A percentile compares a stretch with the other conserved stretches of the same genome.
Evolutionary conservation across 2,797 vertebrate species (phyloP).

Genomic region (Pampus argenteus): DNA sequence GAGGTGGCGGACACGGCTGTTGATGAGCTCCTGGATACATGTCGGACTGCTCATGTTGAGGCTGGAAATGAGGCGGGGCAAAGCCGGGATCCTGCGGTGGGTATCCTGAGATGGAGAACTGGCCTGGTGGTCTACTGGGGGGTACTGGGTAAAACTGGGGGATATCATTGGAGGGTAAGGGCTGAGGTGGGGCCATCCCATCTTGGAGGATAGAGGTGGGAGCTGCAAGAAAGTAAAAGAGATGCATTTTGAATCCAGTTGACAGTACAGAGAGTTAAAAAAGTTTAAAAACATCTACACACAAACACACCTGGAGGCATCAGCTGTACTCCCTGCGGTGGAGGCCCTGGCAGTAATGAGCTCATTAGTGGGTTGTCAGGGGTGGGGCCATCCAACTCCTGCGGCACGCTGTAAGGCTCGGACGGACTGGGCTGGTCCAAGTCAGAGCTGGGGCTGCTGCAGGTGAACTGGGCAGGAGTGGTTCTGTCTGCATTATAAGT

Average conservation of each 20-base stretch:
- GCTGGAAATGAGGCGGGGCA: conserved; percentile 74
- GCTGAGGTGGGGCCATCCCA: conserved; percentile 69
- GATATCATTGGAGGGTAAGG: conserved; percentile 57
- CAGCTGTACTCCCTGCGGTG: conserved; percentile 86
- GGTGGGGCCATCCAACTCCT: conserved; percentile 72
- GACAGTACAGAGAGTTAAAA: not conserved
- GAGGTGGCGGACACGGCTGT: conserved; percentile 48
- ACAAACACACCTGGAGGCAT: conserved; percentile 88
- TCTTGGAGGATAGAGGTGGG: conserved; percentile 87
- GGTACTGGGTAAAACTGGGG: conserved; percentile 86
- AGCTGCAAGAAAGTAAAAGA: conserved; percentile 76
- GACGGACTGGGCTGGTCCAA: conserved; percentile 83
- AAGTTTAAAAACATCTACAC: not conserved
- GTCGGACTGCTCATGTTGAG: conserved; percentile 72
- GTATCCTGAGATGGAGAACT: conserved; percentile 66
- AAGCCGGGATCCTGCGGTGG: conserved; percentile 65
- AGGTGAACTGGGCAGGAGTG: conserved; percentile 86
- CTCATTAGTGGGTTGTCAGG: conserved; percentile 88
- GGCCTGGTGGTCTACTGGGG: conserved; percentile 70
- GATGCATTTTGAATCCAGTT: not conserved
- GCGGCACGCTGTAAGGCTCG: conserved; percentile 78
- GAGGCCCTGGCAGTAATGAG: conserved; percentile 83
- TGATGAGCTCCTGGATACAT: conserved; percentile 75
- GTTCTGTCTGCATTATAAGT: conserved; percentile 81
- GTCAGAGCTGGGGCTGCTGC: conserved; percentile 91